A percentile compares a stretch with the other conserved stretches of the same genome.
phyloP scores from a whole-genome alignment of 2,888 invertebrate genomes.

The Brachyptera putata region DNA sequence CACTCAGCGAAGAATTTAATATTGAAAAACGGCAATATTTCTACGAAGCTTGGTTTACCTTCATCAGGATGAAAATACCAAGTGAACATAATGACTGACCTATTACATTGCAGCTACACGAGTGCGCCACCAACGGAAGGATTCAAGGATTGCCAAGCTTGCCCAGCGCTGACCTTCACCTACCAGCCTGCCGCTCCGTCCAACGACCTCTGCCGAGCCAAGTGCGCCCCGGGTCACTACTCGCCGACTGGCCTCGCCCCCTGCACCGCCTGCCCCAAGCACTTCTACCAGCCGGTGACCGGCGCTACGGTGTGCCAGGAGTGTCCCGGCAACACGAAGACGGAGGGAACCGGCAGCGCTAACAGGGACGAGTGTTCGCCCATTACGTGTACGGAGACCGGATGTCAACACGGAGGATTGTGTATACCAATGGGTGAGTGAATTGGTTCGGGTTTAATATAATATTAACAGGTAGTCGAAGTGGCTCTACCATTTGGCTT shows the following conservation, averaged over 20 bases:
- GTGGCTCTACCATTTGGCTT: too few species aligned
- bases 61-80: too few species aligned
- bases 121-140: slow-evolving; percentile 84
- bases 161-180: slow-evolving; percentile 83
- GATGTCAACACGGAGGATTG: slow-evolving; percentile 87
- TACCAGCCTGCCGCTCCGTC: slow-evolving; percentile 87
- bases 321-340: slow-evolving; percentile 88
- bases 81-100: neutral
- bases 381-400: slow-evolving; percentile 80
- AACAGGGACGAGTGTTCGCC: slow-evolving; percentile 82
- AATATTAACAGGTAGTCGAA: too few species aligned
- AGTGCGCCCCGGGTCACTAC: slow-evolving; percentile 86
- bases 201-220: slow-evolving; percentile 76
- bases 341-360: slow-evolving; percentile 71
- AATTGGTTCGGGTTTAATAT: too few species aligned
- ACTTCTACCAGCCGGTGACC: slow-evolving; percentile 83
- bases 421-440: slow-evolving; percentile 71
- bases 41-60: too few species aligned
- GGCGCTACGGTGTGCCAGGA: slow-evolving; percentile 85
- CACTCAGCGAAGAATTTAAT: too few species aligned
- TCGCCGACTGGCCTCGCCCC: slow-evolving; percentile 91
- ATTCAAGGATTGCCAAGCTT: slow-evolving; percentile 90
- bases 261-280: slow-evolving; percentile 86
- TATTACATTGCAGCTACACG: slow-evolving; percentile 45
- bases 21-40: too few species aligned